These are phyloP conservation scores for Cuculus canorus DNA, from an alignment of 2,797 vertebrate genomes.

Conservation along the genomic window DNA sequence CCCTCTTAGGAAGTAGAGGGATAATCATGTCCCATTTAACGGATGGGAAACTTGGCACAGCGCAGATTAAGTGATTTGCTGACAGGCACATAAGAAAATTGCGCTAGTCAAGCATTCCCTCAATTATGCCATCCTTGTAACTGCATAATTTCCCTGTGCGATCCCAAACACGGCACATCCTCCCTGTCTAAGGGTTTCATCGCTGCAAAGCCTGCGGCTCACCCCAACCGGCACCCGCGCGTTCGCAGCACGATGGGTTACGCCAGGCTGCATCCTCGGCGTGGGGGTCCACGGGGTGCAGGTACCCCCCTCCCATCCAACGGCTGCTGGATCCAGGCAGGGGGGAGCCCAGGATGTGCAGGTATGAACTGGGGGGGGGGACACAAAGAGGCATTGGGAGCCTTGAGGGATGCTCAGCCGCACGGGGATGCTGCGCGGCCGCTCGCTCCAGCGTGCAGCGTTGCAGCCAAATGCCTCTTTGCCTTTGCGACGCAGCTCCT, in stretches of 20 bases:
- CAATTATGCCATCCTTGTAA: not conserved
- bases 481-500: not conserved
- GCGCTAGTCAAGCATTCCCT: not conserved
- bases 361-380: too few species aligned
- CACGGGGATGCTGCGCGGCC: not conserved
- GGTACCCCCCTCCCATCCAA: too few species aligned
- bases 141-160: not conserved
- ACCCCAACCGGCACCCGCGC: not conserved
- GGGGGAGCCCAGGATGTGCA: too few species aligned
- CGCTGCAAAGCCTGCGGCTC: rapidly evolving
- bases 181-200: not conserved
- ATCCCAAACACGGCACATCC: not conserved
- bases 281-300: not conserved
- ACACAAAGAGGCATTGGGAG: too few species aligned
- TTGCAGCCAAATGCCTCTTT: rapidly evolving
- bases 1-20: not conserved
- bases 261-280: rapidly evolving
- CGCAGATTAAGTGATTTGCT: not conserved
- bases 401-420: not conserved
- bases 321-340: not conserved
- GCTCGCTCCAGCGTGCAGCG: rapidly evolving
- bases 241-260: rapidly evolving
- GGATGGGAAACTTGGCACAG: not conserved
- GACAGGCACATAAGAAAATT: not conserved
- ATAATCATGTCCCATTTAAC: not conserved